Percentiles rank a stretch among this genome's conserved stretches.
Conservation (phyloP, 37 sponge, comb jelly and placozoan genomes). For the Geodia barretti region DNA sequence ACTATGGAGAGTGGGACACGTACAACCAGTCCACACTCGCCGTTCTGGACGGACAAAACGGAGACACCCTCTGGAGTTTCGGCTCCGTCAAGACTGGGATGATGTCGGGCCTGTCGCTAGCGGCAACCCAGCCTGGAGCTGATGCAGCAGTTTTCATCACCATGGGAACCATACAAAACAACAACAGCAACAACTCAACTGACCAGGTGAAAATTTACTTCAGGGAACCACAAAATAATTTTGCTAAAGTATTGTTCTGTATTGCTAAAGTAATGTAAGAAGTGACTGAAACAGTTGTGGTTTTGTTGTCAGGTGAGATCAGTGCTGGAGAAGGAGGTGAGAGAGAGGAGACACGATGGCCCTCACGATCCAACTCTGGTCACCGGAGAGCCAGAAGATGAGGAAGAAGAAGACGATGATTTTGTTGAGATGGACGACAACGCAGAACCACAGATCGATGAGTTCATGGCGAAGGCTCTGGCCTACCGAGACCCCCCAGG, state of each 20-base stretch:
- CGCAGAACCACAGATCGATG: neutral
- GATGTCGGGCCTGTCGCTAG: slow-evolving; percentile 45
- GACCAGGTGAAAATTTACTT: neutral
- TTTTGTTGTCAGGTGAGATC: too few species aligned
- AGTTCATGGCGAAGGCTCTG: neutral
- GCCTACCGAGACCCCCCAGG: slow-evolving; percentile 10
- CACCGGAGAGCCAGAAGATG: slow-evolving; percentile 20
- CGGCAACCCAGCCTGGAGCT: slow-evolving; percentile 20
- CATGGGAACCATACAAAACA: slow-evolving; percentile 6
- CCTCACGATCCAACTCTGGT: slow-evolving; percentile 1
- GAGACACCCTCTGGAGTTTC: slow-evolving; percentile 59
- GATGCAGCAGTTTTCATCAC: slow-evolving; percentile 66
- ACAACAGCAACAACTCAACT: neutral
- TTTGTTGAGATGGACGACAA: neutral
- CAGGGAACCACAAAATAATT: too few species aligned
- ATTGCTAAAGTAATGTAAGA: too few species aligned
- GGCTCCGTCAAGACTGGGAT: slow-evolving; percentile 42
- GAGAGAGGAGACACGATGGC: slow-evolving; percentile 3
- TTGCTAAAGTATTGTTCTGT: too few species aligned
- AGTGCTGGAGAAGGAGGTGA: neutral
- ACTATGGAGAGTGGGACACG: slow-evolving; percentile 60
- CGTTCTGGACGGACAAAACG: slow-evolving; percentile 67
- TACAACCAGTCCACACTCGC: slow-evolving; percentile 41
- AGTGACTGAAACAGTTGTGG: too few species aligned
- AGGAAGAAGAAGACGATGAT: neutral